Conservation (phyloP, 2,888 invertebrate species). For the Loripinus fragilis region DNA sequence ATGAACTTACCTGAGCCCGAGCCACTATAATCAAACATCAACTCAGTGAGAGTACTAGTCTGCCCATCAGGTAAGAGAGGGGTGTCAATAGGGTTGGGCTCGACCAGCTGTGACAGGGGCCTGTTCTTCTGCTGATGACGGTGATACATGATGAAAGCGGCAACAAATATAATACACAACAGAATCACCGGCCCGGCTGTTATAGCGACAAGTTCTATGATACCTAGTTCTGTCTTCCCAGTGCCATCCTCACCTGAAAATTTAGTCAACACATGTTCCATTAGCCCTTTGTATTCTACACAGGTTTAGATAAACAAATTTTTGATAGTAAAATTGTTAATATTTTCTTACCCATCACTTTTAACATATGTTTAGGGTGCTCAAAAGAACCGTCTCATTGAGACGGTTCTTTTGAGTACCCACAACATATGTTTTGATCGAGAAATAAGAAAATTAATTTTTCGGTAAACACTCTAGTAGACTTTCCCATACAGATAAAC, state of each 20-base stretch:
- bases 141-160: constrained; percentile 74
- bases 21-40: constrained; percentile 87
- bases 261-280: not conserved
- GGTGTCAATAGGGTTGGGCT: constrained; percentile 68
- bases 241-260: constrained; percentile 12
- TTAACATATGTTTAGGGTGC: too few species aligned
- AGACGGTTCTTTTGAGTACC: too few species aligned
- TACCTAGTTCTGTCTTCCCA: constrained; percentile 75
- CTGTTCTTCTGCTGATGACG: constrained; percentile 61
- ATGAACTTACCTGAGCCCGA: constrained; percentile 96
- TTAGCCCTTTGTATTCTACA: too few species aligned
- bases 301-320: too few species aligned
- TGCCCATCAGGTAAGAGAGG: constrained; percentile 71
- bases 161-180: constrained; percentile 87
- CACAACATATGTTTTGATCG: too few species aligned
- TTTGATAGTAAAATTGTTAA: too few species aligned
- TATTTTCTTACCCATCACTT: too few species aligned
- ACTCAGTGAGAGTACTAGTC: constrained; percentile 68
- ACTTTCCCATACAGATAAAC: too few species aligned
- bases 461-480: too few species aligned
- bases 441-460: too few species aligned
- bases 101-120: constrained; percentile 56
- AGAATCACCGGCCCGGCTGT: constrained; percentile 89
- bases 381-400: too few species aligned
- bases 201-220: constrained; percentile 88